Percentiles rank a stretch among this genome's conserved stretches.
Evolutionary conservation across 2,888 invertebrate genomes (phyloP).

Genomic region (Platycnemis pennipes): DNA sequence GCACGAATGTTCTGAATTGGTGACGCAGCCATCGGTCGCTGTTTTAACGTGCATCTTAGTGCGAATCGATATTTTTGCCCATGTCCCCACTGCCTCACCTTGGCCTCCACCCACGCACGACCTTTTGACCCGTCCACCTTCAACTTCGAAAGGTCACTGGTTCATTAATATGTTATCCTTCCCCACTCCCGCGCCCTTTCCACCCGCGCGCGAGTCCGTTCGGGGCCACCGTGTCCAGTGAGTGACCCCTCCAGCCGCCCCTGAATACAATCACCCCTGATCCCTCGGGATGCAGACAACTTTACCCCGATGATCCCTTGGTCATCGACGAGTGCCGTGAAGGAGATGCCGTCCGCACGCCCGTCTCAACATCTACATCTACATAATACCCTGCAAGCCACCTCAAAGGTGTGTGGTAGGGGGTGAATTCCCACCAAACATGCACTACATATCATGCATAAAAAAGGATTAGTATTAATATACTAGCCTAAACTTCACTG

Average conservation of each 20-base stretch:
- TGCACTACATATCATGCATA: too few species aligned
- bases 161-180: conserved; percentile 20
- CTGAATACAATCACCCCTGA: too few species aligned
- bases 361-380: too few species aligned
- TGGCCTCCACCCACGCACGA: conserved; percentile 15
- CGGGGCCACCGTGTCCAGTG: neutral
- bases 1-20: neutral
- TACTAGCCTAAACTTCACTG: too few species aligned
- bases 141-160: neutral
- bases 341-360: too few species aligned
- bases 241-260: neutral
- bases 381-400: too few species aligned
- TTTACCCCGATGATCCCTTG: too few species aligned
- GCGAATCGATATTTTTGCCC: neutral
- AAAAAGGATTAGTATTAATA: too few species aligned
- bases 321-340: too few species aligned
- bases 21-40: neutral
- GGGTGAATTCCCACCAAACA: too few species aligned
- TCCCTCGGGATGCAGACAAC: too few species aligned
- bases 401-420: too few species aligned
- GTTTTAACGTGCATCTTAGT: neutral
- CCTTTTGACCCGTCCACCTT: conserved; percentile 32
- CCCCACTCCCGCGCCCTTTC: neutral
- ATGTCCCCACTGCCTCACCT: neutral
- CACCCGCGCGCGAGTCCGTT: neutral